Percentiles rank a stretch among this genome's conserved stretches.
These are phyloP conservation scores for Drosophila anomalata DNA, from an alignment of 2,888 invertebrate genomes.

Conservation along the genomic window DNA sequence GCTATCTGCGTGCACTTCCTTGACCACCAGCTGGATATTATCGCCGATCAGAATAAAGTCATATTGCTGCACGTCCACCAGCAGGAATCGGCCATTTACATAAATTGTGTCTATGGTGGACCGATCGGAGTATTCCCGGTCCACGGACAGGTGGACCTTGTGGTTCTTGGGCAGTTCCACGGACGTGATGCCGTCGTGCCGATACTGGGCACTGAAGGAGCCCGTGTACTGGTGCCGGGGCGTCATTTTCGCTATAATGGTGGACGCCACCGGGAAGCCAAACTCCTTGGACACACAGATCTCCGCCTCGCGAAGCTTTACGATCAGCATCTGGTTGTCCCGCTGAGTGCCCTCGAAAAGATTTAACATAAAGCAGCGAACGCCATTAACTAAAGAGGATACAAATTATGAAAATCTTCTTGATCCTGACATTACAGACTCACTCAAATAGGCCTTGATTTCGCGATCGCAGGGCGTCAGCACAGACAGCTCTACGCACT, in stretches of 20 bases:
- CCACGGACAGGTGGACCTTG: constrained; percentile 57
- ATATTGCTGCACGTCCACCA: constrained; percentile 60
- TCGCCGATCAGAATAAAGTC: constrained; percentile 79
- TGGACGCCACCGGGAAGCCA: constrained; percentile 72
- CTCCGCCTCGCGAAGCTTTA: constrained; percentile 72
- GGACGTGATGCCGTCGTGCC: not conserved
- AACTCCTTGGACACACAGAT: constrained; percentile 63
- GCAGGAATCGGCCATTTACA: constrained; percentile 76
- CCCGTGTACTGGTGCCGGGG: constrained; percentile 79
- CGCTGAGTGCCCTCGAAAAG: constrained; percentile 69
- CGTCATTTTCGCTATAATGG: constrained; percentile 71
- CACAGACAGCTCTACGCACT: constrained; percentile 67
- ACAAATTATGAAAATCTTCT: not conserved
- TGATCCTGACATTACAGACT: constrained; percentile 30
- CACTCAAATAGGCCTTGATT: constrained; percentile 57
- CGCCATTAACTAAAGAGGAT: constrained; percentile 54
- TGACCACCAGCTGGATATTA: constrained; percentile 69
- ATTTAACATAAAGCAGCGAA: constrained; percentile 76
- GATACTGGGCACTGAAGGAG: constrained; percentile 36
- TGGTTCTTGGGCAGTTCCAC: constrained; percentile 44
- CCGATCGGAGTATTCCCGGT: constrained; percentile 60
- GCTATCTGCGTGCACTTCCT: constrained; percentile 22
- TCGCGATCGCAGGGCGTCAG: constrained; percentile 32
- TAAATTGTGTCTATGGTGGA: constrained; percentile 57
- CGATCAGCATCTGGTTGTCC: constrained; percentile 68